Percentiles rank a stretch among this genome's conserved stretches.
phyloP scores from a whole-genome alignment of 2,797 vertebrate genomes.

The Orestias chungarensis region DNA sequence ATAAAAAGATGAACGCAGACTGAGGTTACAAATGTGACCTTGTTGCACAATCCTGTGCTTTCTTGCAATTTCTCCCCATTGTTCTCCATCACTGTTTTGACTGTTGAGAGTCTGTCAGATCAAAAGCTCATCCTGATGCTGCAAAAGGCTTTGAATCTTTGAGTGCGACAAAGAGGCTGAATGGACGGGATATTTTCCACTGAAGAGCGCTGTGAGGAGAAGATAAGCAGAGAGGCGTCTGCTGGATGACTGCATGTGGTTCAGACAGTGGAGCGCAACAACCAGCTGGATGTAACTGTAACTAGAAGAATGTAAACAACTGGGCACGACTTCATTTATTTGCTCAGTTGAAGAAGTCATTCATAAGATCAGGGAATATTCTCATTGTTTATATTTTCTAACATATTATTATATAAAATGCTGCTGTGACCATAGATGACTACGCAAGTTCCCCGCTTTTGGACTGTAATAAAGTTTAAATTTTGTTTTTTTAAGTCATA shows the following conservation, averaged over 20 bases:
- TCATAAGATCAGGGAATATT: background rate
- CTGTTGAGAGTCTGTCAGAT: background rate
- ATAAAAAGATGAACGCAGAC: background rate
- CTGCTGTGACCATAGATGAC: background rate
- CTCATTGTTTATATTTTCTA: background rate
- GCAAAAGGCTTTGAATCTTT: background rate
- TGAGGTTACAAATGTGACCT: background rate
- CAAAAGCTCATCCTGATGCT: background rate
- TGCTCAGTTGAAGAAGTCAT: background rate
- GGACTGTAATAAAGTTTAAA: background rate
- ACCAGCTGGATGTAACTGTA: background rate
- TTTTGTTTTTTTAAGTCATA: background rate
- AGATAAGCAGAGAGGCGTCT: background rate
- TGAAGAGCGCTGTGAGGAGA: background rate
- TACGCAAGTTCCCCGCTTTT: background rate
- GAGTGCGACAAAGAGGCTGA: background rate
- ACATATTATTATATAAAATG: background rate
- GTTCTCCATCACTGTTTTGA: constrained; percentile 4
- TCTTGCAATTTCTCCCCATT: background rate
- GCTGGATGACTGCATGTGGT: background rate
- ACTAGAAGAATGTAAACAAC: background rate
- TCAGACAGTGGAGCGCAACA: background rate
- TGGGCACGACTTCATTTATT: background rate
- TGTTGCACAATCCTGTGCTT: background rate
- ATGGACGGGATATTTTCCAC: background rate